These are phyloP conservation scores for Sporophila hypoxantha DNA, from an alignment of 2,113 vertebrate genomes.

Conservation along the genomic window DNA sequence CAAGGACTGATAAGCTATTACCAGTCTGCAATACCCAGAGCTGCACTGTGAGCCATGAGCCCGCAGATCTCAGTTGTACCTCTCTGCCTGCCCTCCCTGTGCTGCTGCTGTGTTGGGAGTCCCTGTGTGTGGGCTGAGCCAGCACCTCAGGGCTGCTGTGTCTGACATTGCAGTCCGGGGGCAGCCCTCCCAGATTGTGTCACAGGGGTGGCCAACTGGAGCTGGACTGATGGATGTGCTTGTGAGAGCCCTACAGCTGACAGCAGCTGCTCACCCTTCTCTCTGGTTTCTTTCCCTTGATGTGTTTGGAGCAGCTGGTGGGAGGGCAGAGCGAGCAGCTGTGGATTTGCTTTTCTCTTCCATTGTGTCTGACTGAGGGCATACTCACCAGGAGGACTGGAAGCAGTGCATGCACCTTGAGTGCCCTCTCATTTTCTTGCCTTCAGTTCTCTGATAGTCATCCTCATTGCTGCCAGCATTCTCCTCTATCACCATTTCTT, in stretches of 20 bases:
- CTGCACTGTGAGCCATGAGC: background rate
- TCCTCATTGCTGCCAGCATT: background rate
- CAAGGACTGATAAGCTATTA: background rate
- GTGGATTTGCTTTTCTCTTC: background rate
- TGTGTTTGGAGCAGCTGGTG: background rate
- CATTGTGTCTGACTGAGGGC: rapidly evolving
- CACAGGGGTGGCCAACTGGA: background rate
- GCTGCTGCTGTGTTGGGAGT: background rate
- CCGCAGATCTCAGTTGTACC: background rate
- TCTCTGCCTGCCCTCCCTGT: rapidly evolving
- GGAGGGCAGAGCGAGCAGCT: background rate
- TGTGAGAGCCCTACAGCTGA: background rate
- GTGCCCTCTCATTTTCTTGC: background rate
- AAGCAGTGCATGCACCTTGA: background rate
- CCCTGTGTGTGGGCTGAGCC: background rate
- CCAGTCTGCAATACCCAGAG: background rate
- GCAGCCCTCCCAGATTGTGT: background rate
- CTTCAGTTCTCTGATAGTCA: background rate
- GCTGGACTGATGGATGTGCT: background rate
- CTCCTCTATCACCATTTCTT: background rate
- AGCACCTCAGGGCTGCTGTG: background rate
- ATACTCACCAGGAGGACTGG: background rate
- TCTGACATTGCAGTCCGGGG: rapidly evolving
- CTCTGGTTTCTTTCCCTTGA: background rate
- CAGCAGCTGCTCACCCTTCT: background rate